phyloP scores from a whole-genome alignment of 2,888 invertebrate species.

The Aromia moschata region DNA sequence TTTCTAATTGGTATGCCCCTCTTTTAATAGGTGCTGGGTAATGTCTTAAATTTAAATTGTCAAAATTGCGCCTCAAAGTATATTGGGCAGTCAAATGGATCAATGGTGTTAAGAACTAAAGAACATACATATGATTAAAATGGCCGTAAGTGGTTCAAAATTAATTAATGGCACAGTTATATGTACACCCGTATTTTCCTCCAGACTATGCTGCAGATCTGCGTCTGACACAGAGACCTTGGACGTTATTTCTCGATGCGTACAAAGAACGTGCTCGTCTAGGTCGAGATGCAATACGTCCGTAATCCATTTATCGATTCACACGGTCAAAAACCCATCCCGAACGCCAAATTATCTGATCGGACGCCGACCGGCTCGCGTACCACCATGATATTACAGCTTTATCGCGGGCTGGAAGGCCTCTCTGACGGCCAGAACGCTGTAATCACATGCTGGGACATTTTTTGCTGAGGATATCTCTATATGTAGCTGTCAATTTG shows the following conservation, averaged over 20 bases:
- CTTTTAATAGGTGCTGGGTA: too few species aligned
- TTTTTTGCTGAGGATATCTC: slow-evolving; percentile 56
- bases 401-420: slow-evolving; percentile 45
- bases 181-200: too few species aligned
- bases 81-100: too few species aligned
- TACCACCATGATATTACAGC: slow-evolving; percentile 57
- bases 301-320: slow-evolving; percentile 61
- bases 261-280: slow-evolving; percentile 46
- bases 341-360: slow-evolving; percentile 60
- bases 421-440: slow-evolving; percentile 38
- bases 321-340: slow-evolving; percentile 62
- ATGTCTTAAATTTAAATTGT: too few species aligned
- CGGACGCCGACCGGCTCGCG: slow-evolving; percentile 55
- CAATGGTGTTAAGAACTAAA: too few species aligned
- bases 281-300: slow-evolving; percentile 46
- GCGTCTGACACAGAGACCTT: slow-evolving; percentile 43
- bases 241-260: slow-evolving; percentile 40
- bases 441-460: slow-evolving; percentile 54
- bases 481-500: slow-evolving; percentile 61
- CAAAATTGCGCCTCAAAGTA: too few species aligned
- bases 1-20: too few species aligned
- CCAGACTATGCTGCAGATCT: slow-evolving; percentile 33
- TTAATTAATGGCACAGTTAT: too few species aligned
- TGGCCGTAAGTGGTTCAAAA: too few species aligned
- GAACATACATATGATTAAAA: too few species aligned